These are phyloP conservation scores for Amblyjoppa proteus DNA, from an alignment of 2,888 invertebrate genomes.

Conservation along the genomic window DNA sequence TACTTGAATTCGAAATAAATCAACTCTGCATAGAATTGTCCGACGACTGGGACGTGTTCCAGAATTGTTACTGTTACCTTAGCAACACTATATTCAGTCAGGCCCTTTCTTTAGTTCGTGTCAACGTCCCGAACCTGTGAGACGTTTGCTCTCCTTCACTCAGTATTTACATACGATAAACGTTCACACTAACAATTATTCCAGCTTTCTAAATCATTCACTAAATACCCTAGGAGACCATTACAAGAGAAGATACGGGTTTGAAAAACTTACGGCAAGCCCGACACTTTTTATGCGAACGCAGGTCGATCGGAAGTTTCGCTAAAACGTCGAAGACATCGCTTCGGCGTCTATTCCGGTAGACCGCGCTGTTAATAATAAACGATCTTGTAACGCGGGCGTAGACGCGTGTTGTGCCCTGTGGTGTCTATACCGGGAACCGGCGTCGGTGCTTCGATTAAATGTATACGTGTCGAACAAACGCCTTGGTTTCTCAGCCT, in stretches of 20 bases:
- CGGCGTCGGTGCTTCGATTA: background rate
- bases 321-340: constrained; percentile 31
- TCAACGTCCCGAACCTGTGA: no score
- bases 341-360: constrained; percentile 38
- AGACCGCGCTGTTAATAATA: constrained; percentile 35
- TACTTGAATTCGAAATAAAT: no score
- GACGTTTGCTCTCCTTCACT: no score
- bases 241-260: background rate
- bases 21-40: no score
- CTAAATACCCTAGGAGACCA: no score
- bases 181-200: no score
- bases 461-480: background rate
- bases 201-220: no score
- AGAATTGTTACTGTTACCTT: no score
- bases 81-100: no score
- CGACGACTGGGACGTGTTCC: no score
- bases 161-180: no score
- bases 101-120: no score
- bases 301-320: constrained; percentile 7
- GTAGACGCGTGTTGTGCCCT: constrained; percentile 17
- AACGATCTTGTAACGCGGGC: constrained; percentile 32
- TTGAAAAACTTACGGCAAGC: background rate
- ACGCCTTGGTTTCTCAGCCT: constrained; percentile 7
- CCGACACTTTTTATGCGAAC: background rate
- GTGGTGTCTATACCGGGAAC: background rate